Base-by-base conservation (phyloP, 23 tunicate species). In the Aplidium turbinatum region DNA sequence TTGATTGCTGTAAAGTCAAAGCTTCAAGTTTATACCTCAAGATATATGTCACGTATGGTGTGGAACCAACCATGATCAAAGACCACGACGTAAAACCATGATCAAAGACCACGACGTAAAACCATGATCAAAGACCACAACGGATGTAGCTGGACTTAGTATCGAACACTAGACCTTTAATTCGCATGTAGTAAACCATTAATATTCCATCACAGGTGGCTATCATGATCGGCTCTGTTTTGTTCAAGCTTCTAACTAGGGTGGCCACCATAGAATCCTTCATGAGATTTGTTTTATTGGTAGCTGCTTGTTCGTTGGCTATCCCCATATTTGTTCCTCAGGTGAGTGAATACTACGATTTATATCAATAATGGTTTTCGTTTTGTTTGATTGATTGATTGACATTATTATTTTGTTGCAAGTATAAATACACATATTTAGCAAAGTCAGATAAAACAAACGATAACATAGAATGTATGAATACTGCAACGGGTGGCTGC, bases 221-320 rank as follows among this genome's bases (percentile, higher is more conserved):
- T 18, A 80, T 82, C 21, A 82, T 82, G 87, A 72, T 82, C 52
- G 87, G 87, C 20, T 82, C 87, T 0, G 73, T 38, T 24, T 7
- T 82, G 47, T 82, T 82, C 34, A 82, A 73, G 27, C 27, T 55
- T 63, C 25, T 73, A 21, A 63, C 65, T 31, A 31, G 55, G 23
- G n/a, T 50, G 0, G 7, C 34, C 2, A 33, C 19, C 20, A 63
- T 82, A 18, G 87, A 82, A 57, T 58, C 70, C 3, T 82, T 72
- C 38, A 82, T 82, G 87, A 45, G 80, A 25, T 33, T 47, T 45
- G 87, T 73, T 1, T 36, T 82, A 55, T 11, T 82, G 7, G 31
- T 63, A 4, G 38, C 80, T 9, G 79, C 80, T 23, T 0, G 50
- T 35, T 47, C 80, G 22, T n/a, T 82, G 21, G 46, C 58, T 11